Percentiles rank a stretch among this genome's conserved stretches.
Conservation (phyloP, 1,140 invertebrate species). For the Hyposmocoma kahamanoa region DNA sequence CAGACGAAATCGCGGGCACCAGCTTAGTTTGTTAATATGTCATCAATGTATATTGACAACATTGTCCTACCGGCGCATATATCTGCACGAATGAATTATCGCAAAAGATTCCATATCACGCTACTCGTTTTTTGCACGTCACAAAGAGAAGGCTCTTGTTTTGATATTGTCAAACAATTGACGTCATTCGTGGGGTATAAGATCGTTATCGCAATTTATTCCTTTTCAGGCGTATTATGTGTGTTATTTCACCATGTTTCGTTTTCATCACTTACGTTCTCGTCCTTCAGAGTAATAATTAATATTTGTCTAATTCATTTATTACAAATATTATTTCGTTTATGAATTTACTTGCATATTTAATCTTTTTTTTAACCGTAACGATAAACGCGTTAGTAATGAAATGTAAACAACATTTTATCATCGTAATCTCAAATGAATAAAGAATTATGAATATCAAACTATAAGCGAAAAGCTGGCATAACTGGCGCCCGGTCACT, state of each 20-base stretch:
- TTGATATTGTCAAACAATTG: slow-evolving; percentile 32
- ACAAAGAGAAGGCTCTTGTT: slow-evolving; percentile 28
- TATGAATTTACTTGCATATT: too few species aligned
- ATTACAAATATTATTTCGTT: too few species aligned
- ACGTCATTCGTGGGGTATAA: slow-evolving; percentile 20
- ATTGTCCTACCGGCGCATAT: not conserved
- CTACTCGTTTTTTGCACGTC: slow-evolving; percentile 19
- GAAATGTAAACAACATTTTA: too few species aligned
- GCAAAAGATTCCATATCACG: not conserved
- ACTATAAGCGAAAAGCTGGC: slow-evolving; percentile 8
- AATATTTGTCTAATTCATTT: too few species aligned
- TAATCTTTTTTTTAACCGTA: too few species aligned
- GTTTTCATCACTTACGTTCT: too few species aligned
- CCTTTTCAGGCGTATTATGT: not conserved
- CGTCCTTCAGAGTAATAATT: too few species aligned
- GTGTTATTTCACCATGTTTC: too few species aligned
- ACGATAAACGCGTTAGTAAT: too few species aligned
- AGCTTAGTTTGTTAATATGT: slow-evolving; percentile 15
- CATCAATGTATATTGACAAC: slow-evolving; percentile 7
- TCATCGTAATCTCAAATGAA: too few species aligned
- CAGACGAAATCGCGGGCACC: too few species aligned
- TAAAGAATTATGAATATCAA: too few species aligned
- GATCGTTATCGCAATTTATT: slow-evolving; percentile 19
- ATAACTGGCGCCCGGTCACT: slow-evolving; percentile 4
- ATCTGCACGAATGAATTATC: not conserved